These are phyloP conservation scores for Mormyrus lacerda DNA, from an alignment of 2,113 vertebrate species.

Conservation along the genomic window DNA sequence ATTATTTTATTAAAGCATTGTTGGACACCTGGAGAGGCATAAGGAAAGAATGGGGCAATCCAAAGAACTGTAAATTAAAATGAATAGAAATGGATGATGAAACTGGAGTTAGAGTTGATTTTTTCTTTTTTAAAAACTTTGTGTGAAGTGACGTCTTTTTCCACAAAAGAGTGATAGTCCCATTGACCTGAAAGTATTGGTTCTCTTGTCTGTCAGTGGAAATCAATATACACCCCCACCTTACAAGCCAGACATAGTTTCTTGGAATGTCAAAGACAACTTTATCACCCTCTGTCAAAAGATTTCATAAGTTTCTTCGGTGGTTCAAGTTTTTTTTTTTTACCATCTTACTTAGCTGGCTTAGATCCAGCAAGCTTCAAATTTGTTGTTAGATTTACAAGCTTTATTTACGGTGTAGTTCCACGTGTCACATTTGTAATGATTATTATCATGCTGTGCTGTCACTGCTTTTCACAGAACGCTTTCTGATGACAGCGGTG, in stretches of 20 bases:
- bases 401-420: not conserved
- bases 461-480: not conserved
- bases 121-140: not conserved
- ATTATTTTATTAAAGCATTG: not conserved
- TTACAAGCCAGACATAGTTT: not conserved
- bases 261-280: not conserved
- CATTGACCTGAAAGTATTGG: not conserved
- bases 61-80: not conserved
- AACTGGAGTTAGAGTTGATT: not conserved
- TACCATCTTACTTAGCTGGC: not conserved
- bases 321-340: not conserved
- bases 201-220: not conserved
- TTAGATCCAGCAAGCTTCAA: not conserved
- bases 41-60: not conserved
- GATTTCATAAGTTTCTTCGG: not conserved
- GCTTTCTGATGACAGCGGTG: not conserved
- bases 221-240: not conserved
- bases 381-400: not conserved
- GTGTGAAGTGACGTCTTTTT: not conserved
- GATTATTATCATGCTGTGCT: not conserved
- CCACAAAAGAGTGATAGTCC: not conserved
- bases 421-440: not conserved
- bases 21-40: not conserved
- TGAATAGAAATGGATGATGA: not conserved
- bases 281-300: not conserved